These are phyloP conservation scores for Euwallacea fornicatus DNA, from an alignment of 1,140 invertebrate species.

Conservation along the genomic window DNA sequence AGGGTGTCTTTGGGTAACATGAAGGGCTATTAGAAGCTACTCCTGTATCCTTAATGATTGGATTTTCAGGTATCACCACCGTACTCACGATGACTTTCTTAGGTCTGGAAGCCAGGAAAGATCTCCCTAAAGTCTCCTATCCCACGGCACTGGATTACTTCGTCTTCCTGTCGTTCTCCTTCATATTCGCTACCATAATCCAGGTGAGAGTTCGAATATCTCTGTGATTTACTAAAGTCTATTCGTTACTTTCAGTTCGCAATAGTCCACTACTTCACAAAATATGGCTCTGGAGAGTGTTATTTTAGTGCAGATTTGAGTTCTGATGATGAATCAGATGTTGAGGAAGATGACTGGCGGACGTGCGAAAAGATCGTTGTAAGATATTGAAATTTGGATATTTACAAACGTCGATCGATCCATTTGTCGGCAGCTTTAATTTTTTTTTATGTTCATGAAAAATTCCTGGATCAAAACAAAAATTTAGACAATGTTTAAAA, in stretches of 20 bases:
- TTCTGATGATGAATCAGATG: conserved; percentile 58
- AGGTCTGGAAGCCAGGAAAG: conserved; percentile 80
- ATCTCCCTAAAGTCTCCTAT: conserved; percentile 85
- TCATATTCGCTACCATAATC: conserved; percentile 85
- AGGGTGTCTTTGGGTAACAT: conserved; percentile 75
- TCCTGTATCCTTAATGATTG: background rate
- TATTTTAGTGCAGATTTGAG: conserved; percentile 72
- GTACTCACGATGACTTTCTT: conserved; percentile 88
- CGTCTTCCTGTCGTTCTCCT: conserved; percentile 82
- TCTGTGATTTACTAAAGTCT: background rate
- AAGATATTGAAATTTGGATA: conserved; percentile 12
- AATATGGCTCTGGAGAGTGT: conserved; percentile 84
- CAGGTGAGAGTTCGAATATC: conserved; percentile 56
- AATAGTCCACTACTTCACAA: conserved; percentile 87
- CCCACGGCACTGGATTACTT: conserved; percentile 87
- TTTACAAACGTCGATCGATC: too few species aligned
- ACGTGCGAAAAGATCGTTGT: conserved; percentile 35
- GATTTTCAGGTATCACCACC: conserved; percentile 73
- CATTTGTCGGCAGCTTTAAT: too few species aligned
- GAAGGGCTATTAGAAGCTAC: background rate
- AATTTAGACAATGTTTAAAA: too few species aligned
- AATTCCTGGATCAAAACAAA: too few species aligned
- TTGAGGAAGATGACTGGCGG: conserved; percentile 59
- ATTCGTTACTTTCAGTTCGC: conserved; percentile 64
- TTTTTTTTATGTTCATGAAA: too few species aligned